A percentile compares a stretch with the other conserved stretches of the same genome.
Evolutionary conservation across 2,113 vertebrate genomes (phyloP).

Genomic region (Aegithalos caudatus): DNA sequence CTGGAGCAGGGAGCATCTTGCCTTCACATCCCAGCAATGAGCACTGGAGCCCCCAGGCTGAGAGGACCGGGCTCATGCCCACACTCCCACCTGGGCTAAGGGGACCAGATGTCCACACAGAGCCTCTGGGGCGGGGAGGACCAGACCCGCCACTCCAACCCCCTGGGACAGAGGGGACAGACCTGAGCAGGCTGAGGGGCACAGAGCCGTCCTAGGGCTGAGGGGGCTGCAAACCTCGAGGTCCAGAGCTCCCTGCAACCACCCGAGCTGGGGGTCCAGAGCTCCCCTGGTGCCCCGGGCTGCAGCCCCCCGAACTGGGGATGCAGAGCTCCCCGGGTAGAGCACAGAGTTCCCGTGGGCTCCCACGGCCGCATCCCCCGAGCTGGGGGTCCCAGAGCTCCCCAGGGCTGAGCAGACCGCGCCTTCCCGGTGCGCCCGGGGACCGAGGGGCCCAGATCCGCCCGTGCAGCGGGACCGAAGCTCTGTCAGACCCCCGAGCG

Average conservation of each 20-base stretch:
- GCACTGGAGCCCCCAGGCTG: not conserved
- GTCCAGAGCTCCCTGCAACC: not conserved
- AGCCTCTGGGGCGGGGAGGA: not conserved
- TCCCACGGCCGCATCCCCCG: not conserved
- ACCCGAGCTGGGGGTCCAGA: not conserved
- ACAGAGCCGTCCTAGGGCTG: not conserved
- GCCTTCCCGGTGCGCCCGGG: too few species aligned
- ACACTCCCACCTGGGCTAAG: not conserved
- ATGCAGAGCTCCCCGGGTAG: not conserved
- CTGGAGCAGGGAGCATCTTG: not conserved
- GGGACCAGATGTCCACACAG: too few species aligned
- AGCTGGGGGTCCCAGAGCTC: not conserved
- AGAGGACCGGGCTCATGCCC: not conserved
- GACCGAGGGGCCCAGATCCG: not conserved
- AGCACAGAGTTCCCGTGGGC: not conserved
- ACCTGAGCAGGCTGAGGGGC: not conserved
- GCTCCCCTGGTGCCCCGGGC: not conserved
- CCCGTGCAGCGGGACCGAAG: not conserved
- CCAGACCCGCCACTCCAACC: accelerated
- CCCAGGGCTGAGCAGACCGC: not conserved
- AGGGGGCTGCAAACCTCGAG: not conserved
- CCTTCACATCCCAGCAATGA: accelerated
- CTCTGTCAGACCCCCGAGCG: not conserved
- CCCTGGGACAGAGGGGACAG: not conserved
- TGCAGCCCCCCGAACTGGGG: not conserved